Conservation (phyloP, 1,140 invertebrate genomes). For the Protaetia brevitarsis region DNA sequence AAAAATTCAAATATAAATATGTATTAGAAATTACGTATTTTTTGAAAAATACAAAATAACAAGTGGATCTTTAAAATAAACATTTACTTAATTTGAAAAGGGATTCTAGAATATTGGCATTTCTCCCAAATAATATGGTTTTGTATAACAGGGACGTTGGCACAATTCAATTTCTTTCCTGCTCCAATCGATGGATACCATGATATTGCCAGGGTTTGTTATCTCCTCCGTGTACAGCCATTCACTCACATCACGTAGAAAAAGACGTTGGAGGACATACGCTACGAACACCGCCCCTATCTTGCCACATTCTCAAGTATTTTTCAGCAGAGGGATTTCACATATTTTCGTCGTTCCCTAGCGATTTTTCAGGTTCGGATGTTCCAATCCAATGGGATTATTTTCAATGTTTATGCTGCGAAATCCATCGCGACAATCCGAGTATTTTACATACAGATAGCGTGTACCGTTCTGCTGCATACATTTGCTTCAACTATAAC, state of each 20-base stretch:
- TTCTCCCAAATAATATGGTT: too few species aligned
- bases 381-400: background rate
- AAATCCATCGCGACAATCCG: background rate
- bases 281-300: background rate
- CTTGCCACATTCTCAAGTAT: background rate
- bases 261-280: background rate
- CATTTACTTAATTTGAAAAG: too few species aligned
- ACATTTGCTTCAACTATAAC: background rate
- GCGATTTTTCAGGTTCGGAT: slow-evolving; percentile 6
- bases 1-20: too few species aligned
- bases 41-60: too few species aligned
- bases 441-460: background rate
- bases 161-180: too few species aligned
- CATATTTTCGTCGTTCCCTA: background rate
- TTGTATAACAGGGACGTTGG: too few species aligned
- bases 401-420: background rate
- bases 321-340: background rate
- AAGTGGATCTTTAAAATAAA: too few species aligned
- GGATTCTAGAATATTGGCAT: too few species aligned
- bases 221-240: background rate
- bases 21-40: too few species aligned
- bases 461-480: background rate
- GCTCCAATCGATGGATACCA: too few species aligned
- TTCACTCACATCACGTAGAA: background rate
- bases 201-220: background rate